Evolutionary conservation across 2,888 invertebrate genomes (phyloP).

Genomic region (Tolmerus cingulatus): DNA sequence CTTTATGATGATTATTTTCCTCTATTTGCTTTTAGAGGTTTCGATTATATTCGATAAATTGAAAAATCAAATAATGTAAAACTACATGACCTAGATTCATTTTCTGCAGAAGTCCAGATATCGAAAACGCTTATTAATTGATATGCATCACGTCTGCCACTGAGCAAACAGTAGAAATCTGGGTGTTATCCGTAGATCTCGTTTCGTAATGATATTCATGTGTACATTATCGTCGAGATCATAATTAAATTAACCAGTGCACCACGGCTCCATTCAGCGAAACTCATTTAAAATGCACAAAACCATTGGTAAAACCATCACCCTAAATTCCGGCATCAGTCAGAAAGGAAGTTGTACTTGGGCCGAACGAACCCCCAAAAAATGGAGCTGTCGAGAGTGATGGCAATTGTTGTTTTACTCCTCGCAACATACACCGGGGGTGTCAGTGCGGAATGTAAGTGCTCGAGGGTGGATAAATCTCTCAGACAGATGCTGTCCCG

Average conservation of each 20-base stretch:
- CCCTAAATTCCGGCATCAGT: background rate
- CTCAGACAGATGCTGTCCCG: conserved; percentile 56
- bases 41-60: background rate
- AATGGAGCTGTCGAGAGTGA: background rate
- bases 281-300: background rate
- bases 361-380: background rate
- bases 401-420: background rate
- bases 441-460: conserved; percentile 4
- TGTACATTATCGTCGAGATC: background rate
- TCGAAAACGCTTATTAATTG: background rate
- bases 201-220: background rate
- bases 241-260: background rate
- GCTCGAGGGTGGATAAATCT: conserved; percentile 16
- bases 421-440: background rate
- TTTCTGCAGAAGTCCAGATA: background rate
- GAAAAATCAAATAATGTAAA: background rate
- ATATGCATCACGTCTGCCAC: background rate
- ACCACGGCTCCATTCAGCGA: background rate
- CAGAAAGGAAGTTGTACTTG: background rate
- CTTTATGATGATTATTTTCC: background rate
- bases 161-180: background rate
- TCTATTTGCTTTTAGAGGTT: background rate
- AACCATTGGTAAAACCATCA: background rate
- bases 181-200: background rate
- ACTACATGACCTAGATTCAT: background rate